Conservation (phyloP, 2,113 vertebrate species). For the Vimba vimba region DNA sequence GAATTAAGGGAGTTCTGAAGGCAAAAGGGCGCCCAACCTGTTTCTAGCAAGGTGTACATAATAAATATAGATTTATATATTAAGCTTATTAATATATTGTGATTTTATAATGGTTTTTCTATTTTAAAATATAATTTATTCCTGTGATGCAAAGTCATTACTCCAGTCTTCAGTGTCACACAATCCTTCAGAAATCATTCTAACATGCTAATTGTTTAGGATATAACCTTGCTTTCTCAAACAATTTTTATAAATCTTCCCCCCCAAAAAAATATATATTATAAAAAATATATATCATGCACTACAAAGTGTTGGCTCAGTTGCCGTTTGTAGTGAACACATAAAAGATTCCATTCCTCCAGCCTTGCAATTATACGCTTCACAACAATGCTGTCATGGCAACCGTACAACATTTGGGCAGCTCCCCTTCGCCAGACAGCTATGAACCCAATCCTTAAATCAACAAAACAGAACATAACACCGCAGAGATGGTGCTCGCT, state of each 20-base stretch:
- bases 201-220: background rate
- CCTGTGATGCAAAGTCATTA: too few relatives aligned
- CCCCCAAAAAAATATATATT: background rate
- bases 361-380: background rate
- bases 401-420: slow-evolving; percentile 22
- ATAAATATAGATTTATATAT: too few relatives aligned
- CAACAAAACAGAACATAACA: slow-evolving; percentile 13
- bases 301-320: background rate
- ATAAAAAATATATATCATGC: background rate
- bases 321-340: background rate
- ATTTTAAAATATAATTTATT: background rate
- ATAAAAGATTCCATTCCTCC: slow-evolving; percentile 18
- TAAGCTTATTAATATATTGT: too few relatives aligned
- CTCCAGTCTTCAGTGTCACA: background rate
- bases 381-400: slow-evolving; percentile 44
- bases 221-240: background rate
- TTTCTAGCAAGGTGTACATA: too few relatives aligned
- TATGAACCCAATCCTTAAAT: slow-evolving; percentile 5
- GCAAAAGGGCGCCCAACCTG: too few relatives aligned
- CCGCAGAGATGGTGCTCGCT: background rate
- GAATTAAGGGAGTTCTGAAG: too few relatives aligned
- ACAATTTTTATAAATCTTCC: background rate
- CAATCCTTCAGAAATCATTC: background rate
- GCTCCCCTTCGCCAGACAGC: background rate
- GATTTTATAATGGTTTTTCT: background rate